These are phyloP conservation scores for Dascillus cervinus DNA, from an alignment of 2,888 invertebrate species.

Conservation along the genomic window DNA sequence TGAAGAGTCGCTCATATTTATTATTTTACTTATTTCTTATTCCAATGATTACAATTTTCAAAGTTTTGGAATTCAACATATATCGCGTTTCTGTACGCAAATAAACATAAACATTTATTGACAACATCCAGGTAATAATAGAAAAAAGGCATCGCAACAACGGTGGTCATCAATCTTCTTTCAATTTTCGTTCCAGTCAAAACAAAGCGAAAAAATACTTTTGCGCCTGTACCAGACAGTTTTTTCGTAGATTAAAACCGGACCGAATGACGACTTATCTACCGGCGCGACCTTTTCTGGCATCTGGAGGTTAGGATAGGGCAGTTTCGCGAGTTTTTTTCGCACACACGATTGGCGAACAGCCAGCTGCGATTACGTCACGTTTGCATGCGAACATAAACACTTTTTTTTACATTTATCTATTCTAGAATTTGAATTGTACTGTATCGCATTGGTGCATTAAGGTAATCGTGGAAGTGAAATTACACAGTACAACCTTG, in stretches of 20 bases:
- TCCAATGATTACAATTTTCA: too few relatives aligned
- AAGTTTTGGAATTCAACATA: too few relatives aligned
- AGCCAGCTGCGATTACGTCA: slow-evolving; percentile 18
- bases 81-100: too few relatives aligned
- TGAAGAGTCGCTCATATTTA: too few relatives aligned
- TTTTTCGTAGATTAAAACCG: slow-evolving; percentile 5
- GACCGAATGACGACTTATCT: slow-evolving; percentile 13
- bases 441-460: neutral
- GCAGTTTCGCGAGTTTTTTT: slow-evolving; percentile 23
- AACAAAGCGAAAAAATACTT: too few relatives aligned
- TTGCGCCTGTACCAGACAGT: slow-evolving; percentile 1
- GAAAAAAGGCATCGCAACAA: too few relatives aligned
- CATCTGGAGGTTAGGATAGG: slow-evolving; percentile 22
- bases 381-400: slow-evolving; percentile 12
- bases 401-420: slow-evolving; percentile 9
- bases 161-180: too few relatives aligned
- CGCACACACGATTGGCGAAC: slow-evolving; percentile 16
- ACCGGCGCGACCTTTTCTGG: slow-evolving; percentile 15
- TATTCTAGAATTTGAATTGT: neutral
- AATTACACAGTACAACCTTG: slow-evolving; percentile 16
- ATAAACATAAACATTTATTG: too few relatives aligned
- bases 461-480: too few relatives aligned
- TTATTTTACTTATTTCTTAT: too few relatives aligned
- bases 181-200: too few relatives aligned
- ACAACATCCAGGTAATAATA: too few relatives aligned